A percentile compares a stretch with the other conserved stretches of the same genome.
Conservation (phyloP, 1,140 invertebrate genomes). For the Cyclina sinensis region DNA sequence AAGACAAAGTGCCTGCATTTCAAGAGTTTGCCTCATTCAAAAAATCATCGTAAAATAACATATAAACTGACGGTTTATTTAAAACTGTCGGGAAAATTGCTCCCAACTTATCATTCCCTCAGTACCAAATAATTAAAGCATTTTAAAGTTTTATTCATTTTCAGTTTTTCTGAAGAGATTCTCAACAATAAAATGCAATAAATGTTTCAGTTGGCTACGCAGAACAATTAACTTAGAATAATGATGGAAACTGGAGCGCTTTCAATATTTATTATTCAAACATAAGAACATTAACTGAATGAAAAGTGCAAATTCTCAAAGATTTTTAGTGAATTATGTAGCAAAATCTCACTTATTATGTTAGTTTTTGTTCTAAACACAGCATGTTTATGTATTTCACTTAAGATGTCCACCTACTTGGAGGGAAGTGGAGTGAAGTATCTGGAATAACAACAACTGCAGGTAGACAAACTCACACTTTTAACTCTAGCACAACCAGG, state of each 20-base stretch:
- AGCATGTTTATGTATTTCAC: too few species aligned
- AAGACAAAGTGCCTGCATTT: not conserved
- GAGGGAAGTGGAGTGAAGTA: too few species aligned
- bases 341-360: too few species aligned
- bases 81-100: not conserved
- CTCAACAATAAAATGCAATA: not conserved
- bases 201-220: not conserved
- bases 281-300: not conserved
- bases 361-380: too few species aligned
- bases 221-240: not conserved
- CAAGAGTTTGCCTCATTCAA: not conserved
- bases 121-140: constrained; percentile 3
- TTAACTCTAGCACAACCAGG: too few species aligned
- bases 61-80: not conserved
- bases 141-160: not conserved
- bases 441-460: too few species aligned
- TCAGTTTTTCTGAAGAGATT: not conserved
- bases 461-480: too few species aligned
- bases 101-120: not conserved
- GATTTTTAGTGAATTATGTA: too few species aligned
- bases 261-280: not conserved
- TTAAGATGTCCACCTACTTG: too few species aligned
- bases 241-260: not conserved
- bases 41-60: not conserved
- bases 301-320: too few species aligned